Percentiles rank a stretch among this genome's conserved stretches.
Conservation (phyloP, 2,888 invertebrate species). For the Anthophora plumipes region DNA sequence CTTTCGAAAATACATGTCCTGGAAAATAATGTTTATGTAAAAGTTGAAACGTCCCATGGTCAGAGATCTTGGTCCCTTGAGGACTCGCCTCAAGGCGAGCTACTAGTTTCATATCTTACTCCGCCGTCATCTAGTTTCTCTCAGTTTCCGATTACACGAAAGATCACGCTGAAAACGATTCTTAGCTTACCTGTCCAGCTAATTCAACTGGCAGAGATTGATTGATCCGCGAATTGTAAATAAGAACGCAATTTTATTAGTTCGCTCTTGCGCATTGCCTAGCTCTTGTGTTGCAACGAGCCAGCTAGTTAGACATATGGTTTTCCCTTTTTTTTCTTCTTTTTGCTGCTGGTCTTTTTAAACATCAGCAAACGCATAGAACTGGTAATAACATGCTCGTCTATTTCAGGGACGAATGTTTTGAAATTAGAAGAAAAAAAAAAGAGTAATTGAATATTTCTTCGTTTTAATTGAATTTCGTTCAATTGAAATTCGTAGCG, state of each 20-base stretch:
- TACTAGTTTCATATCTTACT: conserved; percentile 57
- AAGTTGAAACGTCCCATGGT: conserved; percentile 39
- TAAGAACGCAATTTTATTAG: conserved; percentile 12
- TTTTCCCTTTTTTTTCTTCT: neutral
- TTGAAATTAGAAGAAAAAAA: no score
- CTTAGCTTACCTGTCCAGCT: conserved; percentile 26
- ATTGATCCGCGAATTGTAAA: conserved; percentile 39
- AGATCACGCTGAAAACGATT: conserved; percentile 58
- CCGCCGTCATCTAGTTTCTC: conserved; percentile 61
- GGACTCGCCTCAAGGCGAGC: conserved; percentile 64
- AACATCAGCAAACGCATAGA: no score
- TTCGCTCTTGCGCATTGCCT: neutral
- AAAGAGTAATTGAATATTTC: no score
- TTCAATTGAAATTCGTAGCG: neutral
- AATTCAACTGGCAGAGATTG: conserved; percentile 22
- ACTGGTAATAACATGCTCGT: no score
- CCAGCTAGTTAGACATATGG: neutral
- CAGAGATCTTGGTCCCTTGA: conserved; percentile 60
- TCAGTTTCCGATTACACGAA: conserved; percentile 66
- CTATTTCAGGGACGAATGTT: no score
- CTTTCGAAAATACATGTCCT: conserved; percentile 7
- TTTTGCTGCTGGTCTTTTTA: neutral
- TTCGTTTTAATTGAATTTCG: neutral
- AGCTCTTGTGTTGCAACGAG: neutral
- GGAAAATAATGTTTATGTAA: conserved; percentile 23